Percentiles rank a stretch among this genome's conserved stretches.
Conservation (phyloP, 2,888 invertebrate species). For the Mayetiola destructor region DNA sequence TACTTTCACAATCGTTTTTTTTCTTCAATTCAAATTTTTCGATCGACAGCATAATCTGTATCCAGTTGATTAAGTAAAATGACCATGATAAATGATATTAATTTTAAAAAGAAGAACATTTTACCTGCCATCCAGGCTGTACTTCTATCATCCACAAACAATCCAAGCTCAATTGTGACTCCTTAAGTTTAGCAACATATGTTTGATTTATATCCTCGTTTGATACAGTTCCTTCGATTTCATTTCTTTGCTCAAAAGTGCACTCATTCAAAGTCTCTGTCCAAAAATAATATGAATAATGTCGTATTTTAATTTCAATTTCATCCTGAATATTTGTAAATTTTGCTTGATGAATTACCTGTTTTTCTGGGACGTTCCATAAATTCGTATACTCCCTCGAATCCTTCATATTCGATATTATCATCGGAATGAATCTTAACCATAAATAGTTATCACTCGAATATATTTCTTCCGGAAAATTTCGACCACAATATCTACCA, state of each 20-base stretch:
- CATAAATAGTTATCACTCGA: constrained; percentile 61
- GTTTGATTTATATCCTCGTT: constrained; percentile 39
- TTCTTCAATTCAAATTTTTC: constrained; percentile 47
- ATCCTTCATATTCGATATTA: constrained; percentile 63
- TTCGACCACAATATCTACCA: constrained; percentile 55
- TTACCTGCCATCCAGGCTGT: constrained; percentile 47
- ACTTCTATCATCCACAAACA: constrained; percentile 62
- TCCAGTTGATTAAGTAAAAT: constrained; percentile 15
- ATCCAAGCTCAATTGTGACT: constrained; percentile 38
- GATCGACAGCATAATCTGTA: constrained; percentile 55
- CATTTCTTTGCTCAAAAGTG: not conserved
- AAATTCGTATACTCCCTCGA: constrained; percentile 59
- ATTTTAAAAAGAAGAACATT: constrained; percentile 20
- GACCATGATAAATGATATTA: not conserved
- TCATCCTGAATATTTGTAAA: not conserved
- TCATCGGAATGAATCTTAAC: constrained; percentile 69
- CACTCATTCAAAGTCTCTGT: not conserved
- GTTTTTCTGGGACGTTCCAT: constrained; percentile 40
- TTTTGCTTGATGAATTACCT: not conserved
- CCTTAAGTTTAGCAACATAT: constrained; percentile 24
- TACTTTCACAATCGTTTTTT: constrained; percentile 64
- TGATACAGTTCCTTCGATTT: constrained; percentile 36
- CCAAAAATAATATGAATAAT: not conserved
- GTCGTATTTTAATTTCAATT: not conserved
- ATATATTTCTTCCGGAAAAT: constrained; percentile 55